Base-by-base conservation (phyloP, 2,888 invertebrate genomes). In the Epinotia ramella region DNA sequence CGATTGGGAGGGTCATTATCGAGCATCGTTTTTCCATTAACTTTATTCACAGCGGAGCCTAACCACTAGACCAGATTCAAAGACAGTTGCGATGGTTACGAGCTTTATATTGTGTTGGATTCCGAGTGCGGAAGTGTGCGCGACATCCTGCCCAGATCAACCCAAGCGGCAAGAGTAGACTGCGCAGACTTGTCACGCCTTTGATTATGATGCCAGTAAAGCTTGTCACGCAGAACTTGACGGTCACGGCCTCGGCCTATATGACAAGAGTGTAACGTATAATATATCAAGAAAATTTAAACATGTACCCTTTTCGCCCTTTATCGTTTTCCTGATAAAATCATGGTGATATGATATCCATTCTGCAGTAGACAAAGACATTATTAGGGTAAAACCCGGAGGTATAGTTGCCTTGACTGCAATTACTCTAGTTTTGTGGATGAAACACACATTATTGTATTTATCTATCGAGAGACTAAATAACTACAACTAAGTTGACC, bases 11-110 rank as follows among this genome's bases (percentile, higher is more conserved):
- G 75, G 75, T 75, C 53, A 75, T 71, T 71, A 66, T 64, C 74
- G 74, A 71, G 66, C 70, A 71, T 71, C 71, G 71, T 75, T 75
- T 75, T 75, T 75, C 75, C 75, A 75, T 75, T 75, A 75, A 71
- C 57, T 75, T 66, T 71, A 62, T 75, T 71, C 66, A 75, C 24
- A 40, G 65, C 63, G 59, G 57, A 56, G 40, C 70, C 69, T 74
- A 57, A 64, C 70, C 70, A 59, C 69, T 69, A 66, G 75, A 62
- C 64, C 70, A 71, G 70, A 66, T 71, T 75, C 75, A 71, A 71
- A 75, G 66, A 71, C 70, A 40, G 70, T 71, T 71, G 57, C 72
- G 64, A 72, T 64, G 40, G 40, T 40, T 40, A 71, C 75, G 71
- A 71, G 75, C 60, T 71, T 75, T 66, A 75, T 75, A 75, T 71